Evolutionary conservation across 2,888 invertebrate genomes (phyloP), one percentile per base, ranked within the genome.

Genomic region (Netelia virgata): DNA sequence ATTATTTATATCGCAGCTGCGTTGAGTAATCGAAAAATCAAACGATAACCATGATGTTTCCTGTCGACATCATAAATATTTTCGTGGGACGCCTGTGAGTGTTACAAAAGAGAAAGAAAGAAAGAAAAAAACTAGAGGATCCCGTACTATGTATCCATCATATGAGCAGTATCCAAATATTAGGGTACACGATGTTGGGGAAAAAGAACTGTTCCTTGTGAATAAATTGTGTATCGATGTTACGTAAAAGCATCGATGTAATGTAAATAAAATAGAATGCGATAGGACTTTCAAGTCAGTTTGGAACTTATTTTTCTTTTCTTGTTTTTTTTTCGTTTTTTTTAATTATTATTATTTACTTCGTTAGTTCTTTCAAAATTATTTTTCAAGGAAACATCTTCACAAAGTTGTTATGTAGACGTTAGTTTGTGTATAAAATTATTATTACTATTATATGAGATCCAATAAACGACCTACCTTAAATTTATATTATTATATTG

Each of bases 341-440:
- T 57, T 20, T 41, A 16, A 41, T 47, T 43, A 16, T 72, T 64
- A 63, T 74, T 28, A 74, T 74, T 83, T 63, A 61, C 73, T 83
- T 69, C 16, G 68, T 85, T 61, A 18, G 53, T 36, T 61, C 36
- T 84, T 47, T 86, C 75, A 69, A 88, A 88, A 87, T 87, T 88
- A 84, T 79, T 87, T 88, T 88, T 79, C 86, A 85, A 85, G 78
- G 87, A 88, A 86, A 86, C 86, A 84, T 89, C 89, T 90, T 87
- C 89, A 90, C 87, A 83, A 90, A 89, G 88, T 92, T 91, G 90
- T 91, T 92, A 91, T 88, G 88, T 91, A 91, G 88, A 89, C 83
- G 87, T 89, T 91, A 92, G 90, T 91, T 92, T 91, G 89, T 92
- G 92, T 92, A 92, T 91, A 91, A 90, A 88, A 85, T 78, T 76